phyloP scores from a whole-genome alignment of 2,797 vertebrate genomes.

The Nasua narica region DNA sequence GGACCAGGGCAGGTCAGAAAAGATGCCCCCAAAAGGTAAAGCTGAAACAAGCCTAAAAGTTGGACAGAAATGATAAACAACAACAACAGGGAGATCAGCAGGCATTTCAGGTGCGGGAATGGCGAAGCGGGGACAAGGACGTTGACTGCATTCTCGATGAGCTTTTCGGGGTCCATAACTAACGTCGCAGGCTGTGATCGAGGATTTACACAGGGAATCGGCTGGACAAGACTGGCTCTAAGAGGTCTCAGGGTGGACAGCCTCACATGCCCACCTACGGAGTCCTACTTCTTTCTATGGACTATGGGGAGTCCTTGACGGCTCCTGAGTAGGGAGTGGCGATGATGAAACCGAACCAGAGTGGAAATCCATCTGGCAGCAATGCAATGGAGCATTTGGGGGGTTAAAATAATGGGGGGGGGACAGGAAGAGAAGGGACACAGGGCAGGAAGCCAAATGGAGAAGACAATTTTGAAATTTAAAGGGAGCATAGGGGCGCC shows the following conservation, averaged over 20 bases:
- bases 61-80: neutral
- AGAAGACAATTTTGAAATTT: slow-evolving; percentile 3
- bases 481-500: neutral
- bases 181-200: neutral
- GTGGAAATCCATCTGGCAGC: neutral
- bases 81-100: too few species aligned
- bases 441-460: neutral
- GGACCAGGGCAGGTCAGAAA: neutral
- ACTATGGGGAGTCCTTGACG: neutral
- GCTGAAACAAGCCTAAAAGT: neutral
- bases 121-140: neutral
- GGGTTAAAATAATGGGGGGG: neutral
- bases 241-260: neutral
- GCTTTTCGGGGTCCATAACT: neutral
- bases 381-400: neutral
- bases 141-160: neutral
- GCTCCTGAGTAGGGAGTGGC: neutral
- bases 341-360: neutral
- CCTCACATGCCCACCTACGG: neutral
- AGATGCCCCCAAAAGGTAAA: neutral
- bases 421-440: neutral
- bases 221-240: neutral
- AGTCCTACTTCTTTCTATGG: neutral
- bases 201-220: neutral
- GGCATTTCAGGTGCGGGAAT: neutral